phyloP scores from a whole-genome alignment of 2,797 vertebrate genomes.

The Scomberomorus guttatus region DNA sequence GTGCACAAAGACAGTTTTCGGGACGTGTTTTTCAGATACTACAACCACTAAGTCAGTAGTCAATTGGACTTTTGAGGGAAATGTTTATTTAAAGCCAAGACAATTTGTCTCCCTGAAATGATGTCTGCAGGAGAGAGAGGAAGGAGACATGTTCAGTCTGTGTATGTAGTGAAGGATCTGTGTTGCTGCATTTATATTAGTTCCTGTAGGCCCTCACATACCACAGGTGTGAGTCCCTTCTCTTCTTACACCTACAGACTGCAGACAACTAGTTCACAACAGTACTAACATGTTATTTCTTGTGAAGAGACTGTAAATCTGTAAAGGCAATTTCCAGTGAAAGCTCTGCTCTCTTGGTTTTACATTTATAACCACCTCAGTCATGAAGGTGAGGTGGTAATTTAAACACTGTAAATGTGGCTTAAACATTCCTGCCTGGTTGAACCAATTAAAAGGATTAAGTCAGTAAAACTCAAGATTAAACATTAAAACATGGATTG shows the following conservation, averaged over 20 bases:
- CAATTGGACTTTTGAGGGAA: slow-evolving; percentile 28
- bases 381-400: neutral
- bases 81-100: slow-evolving; percentile 16
- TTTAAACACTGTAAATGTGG: slow-evolving; percentile 5
- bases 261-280: neutral
- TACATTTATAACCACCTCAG: neutral
- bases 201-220: neutral
- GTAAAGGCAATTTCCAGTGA: neutral
- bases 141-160: neutral
- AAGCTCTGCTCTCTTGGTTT: neutral
- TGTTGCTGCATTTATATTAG: too few species aligned
- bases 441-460: slow-evolving; percentile 17
- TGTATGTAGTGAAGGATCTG: neutral
- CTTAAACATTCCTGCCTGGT: slow-evolving; percentile 4
- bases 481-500: neutral
- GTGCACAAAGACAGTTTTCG: slow-evolving; percentile 55
- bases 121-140: neutral
- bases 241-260: neutral
- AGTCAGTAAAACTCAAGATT: slow-evolving; percentile 7
- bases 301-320: neutral
- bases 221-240: neutral
- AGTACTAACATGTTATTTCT: neutral
- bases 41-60: slow-evolving; percentile 27
- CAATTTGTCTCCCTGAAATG: neutral
- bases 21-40: neutral